phyloP scores from a whole-genome alignment of 2,888 invertebrate species.

The Diadegma fenestrale region DNA sequence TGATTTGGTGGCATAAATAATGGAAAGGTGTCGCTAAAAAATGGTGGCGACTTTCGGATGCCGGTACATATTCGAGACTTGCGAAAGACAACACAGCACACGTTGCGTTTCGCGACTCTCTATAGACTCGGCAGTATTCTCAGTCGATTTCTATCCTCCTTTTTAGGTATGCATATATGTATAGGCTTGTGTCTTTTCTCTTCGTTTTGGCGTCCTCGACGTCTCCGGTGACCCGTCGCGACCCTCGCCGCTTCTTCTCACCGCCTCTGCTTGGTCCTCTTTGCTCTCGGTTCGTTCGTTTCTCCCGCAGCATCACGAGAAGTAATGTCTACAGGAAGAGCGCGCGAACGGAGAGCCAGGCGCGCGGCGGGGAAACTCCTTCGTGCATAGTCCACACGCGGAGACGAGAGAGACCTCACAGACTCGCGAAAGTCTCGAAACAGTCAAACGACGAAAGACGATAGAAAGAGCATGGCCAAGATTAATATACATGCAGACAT shows the following conservation, averaged over 20 bases:
- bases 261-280: constrained; percentile 23
- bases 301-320: background rate
- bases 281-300: constrained; percentile 19
- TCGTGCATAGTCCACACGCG: constrained; percentile 24
- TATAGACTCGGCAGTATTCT: constrained; percentile 57
- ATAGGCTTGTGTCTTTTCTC: constrained; percentile 26
- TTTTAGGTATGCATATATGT: constrained; percentile 16
- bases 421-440: constrained; percentile 42
- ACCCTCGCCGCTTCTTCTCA: constrained; percentile 46
- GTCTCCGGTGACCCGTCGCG: constrained; percentile 69
- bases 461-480: constrained; percentile 5
- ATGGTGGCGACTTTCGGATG: background rate
- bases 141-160: constrained; percentile 59
- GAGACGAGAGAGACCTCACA: constrained; percentile 40
- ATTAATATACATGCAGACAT: background rate
- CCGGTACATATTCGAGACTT: background rate
- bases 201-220: constrained; percentile 63
- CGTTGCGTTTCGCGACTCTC: constrained; percentile 51
- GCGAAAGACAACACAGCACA: constrained; percentile 3
- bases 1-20: background rate
- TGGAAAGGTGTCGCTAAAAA: background rate
- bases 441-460: constrained; percentile 34
- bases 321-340: constrained; percentile 14
- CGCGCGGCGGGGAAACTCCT: constrained; percentile 14
- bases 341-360: too few relatives aligned